A percentile compares a stretch with the other conserved stretches of the same genome.
These are phyloP conservation scores for Mormyrus proboscirostris DNA, from an alignment of 2,797 vertebrate genomes.

Conservation along the genomic window DNA sequence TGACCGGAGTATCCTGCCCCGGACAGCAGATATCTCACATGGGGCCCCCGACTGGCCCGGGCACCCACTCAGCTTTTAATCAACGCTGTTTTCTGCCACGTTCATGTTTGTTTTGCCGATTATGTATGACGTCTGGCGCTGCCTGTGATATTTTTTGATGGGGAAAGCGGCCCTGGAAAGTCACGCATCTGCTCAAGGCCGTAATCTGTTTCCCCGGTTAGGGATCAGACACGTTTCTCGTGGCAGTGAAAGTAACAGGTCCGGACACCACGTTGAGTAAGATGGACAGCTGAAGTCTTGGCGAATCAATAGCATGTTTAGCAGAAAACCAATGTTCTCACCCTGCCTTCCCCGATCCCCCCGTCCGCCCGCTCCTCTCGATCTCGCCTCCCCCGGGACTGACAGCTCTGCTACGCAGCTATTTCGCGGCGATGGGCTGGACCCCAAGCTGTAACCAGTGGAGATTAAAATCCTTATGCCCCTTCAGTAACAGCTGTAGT, in stretches of 20 bases:
- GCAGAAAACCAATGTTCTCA: slow-evolving; percentile 2
- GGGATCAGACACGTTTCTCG: slow-evolving; percentile 4
- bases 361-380: neutral
- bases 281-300: slow-evolving; percentile 26
- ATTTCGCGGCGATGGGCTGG: neutral
- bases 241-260: slow-evolving; percentile 28
- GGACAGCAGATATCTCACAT: slow-evolving; percentile 10
- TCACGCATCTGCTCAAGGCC: neutral
- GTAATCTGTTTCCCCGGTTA: slow-evolving; percentile 26
- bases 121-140: neutral
- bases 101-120: slow-evolving; percentile 16
- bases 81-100: neutral
- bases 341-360: neutral
- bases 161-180: slow-evolving; percentile 1
- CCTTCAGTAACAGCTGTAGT: slow-evolving; percentile 50
- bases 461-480: slow-evolving; percentile 51
- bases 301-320: slow-evolving; percentile 28
- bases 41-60: neutral
- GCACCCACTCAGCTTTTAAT: slow-evolving; percentile 15
- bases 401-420: neutral
- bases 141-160: slow-evolving; percentile 6
- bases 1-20: neutral
- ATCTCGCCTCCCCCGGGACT: neutral
- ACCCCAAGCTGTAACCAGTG: slow-evolving; percentile 11
- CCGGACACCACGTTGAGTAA: slow-evolving; percentile 25